These are phyloP conservation scores for Spongilla lacustris DNA, from an alignment of 37 sponge, comb jelly and placozoan genomes.

Conservation along the genomic window DNA sequence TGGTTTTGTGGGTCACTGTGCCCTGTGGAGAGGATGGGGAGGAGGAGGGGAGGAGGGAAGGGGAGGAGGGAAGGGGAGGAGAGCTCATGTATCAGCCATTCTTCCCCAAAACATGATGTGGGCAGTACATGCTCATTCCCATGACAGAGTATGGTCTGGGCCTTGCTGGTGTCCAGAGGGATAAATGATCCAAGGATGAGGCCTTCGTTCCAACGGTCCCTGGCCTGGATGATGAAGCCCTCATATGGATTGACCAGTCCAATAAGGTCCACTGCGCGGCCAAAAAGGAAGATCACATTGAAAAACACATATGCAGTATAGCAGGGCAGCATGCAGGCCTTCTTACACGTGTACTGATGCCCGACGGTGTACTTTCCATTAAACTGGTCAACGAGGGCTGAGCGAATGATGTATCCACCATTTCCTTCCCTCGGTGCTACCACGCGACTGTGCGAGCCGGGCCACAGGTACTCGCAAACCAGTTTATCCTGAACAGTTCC, in stretches of 20 bases:
- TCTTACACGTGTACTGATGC: not conserved
- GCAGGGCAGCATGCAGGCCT: not conserved
- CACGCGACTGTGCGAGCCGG: not conserved
- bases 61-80: not conserved
- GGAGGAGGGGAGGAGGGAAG: not conserved
- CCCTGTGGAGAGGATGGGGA: not conserved
- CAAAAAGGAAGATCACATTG: not conserved
- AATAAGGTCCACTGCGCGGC: not conserved
- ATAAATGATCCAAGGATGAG: not conserved
- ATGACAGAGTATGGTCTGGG: not conserved
- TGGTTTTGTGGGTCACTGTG: not conserved
- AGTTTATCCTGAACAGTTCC: not conserved
- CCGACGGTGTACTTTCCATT: not conserved
- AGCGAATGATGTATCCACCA: not conserved
- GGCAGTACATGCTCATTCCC: not conserved
- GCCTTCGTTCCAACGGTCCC: not conserved
- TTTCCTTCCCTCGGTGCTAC: not conserved
- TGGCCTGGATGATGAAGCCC: not conserved
- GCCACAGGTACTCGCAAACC: not conserved
- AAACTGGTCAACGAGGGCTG: not conserved
- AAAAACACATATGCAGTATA: not conserved
- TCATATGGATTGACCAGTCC: not conserved
- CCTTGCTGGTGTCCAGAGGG: not conserved
- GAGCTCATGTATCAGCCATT: not conserved
- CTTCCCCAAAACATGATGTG: not conserved